Conservation (phyloP, 1,140 invertebrate genomes). For the Meteorus sp. region DNA sequence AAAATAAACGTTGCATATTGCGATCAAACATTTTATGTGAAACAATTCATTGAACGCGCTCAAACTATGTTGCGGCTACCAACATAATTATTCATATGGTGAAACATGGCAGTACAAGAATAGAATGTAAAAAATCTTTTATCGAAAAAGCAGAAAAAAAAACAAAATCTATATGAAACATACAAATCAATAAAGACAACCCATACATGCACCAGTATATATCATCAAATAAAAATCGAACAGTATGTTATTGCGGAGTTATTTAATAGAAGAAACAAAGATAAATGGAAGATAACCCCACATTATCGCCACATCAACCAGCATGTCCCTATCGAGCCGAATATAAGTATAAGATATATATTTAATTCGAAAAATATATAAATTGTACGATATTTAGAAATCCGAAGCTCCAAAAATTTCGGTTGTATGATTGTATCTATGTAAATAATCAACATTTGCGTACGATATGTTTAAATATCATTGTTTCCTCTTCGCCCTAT, state of each 20-base stretch:
- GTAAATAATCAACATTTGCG: slow-evolving; percentile 30
- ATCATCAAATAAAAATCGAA: neutral
- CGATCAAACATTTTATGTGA: slow-evolving; percentile 28
- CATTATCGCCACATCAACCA: slow-evolving; percentile 41
- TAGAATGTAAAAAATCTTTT: slow-evolving; percentile 21
- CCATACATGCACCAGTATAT: neutral
- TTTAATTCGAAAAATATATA: slow-evolving; percentile 31
- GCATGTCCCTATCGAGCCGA: slow-evolving; percentile 33
- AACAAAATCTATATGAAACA: slow-evolving; percentile 26
- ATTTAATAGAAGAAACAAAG: no score
- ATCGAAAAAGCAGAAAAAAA: slow-evolving; percentile 21
- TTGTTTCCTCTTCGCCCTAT: neutral
- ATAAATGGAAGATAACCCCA: neutral
- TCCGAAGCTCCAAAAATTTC: slow-evolving; percentile 10
- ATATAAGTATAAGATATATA: slow-evolving; percentile 31
- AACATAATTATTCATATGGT: slow-evolving; percentile 19
- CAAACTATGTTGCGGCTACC: slow-evolving; percentile 36
- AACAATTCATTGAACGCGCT: slow-evolving; percentile 34
- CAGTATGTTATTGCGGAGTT: neutral
- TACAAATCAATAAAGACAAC: slow-evolving; percentile 27
- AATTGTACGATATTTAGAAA: slow-evolving; percentile 2
- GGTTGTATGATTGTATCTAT: slow-evolving; percentile 27
- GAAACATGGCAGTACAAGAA: slow-evolving; percentile 14
- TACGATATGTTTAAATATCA: neutral
- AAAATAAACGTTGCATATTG: no score